phyloP scores from a whole-genome alignment of 2,888 invertebrate species.

The Eupithecia dodoneata region DNA sequence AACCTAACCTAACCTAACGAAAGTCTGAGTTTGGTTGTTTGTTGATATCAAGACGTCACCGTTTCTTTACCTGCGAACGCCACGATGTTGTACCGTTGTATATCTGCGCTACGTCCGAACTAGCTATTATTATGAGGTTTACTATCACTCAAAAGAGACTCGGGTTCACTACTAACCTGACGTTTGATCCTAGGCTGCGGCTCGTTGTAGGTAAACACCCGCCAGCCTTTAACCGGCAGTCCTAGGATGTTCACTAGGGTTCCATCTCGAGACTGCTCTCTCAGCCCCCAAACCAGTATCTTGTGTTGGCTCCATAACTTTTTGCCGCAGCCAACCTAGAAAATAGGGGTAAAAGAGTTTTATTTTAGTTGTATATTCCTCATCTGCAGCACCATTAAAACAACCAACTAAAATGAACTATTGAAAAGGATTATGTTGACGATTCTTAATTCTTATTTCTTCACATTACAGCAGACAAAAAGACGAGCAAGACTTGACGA shows the following conservation, averaged over 20 bases:
- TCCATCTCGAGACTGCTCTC: conserved; percentile 88
- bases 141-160: neutral
- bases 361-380: neutral
- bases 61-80: neutral
- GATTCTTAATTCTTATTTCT: no score
- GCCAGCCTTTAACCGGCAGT: conserved; percentile 89
- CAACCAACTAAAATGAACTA: neutral
- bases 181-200: conserved; percentile 69
- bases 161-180: conserved; percentile 58
- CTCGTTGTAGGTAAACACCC: conserved; percentile 75
- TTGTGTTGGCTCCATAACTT: conserved; percentile 87
- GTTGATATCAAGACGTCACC: no score
- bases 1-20: no score
- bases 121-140: neutral
- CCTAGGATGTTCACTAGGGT: conserved; percentile 87
- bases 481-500: no score
- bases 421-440: no score
- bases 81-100: neutral
- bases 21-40: no score
- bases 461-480: no score
- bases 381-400: neutral
- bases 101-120: neutral
- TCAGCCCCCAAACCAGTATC: conserved; percentile 86
- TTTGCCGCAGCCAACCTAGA: conserved; percentile 90
- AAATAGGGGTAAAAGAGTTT: conserved; percentile 29